Evolutionary conservation across 2,888 invertebrate species (phyloP).

Genomic region (Trichogramma dendrolimi): DNA sequence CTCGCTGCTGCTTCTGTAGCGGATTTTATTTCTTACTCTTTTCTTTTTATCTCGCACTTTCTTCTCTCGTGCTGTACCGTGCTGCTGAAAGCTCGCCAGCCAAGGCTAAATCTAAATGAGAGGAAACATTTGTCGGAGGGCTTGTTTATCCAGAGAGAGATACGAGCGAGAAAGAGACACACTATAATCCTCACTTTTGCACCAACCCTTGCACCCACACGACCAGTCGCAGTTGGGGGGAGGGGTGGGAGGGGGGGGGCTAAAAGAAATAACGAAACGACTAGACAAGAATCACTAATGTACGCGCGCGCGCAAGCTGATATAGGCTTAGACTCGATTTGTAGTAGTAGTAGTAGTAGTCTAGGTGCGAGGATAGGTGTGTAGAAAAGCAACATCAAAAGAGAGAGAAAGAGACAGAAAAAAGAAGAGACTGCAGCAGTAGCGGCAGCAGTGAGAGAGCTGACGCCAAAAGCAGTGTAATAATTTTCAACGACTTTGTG

Average conservation of each 20-base stretch:
- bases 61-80: background rate
- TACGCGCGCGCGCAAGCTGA: too few species aligned
- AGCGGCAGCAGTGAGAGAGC: constrained; percentile 25
- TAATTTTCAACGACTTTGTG: constrained; percentile 42
- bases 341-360: too few species aligned
- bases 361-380: too few species aligned
- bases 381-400: too few species aligned
- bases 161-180: background rate
- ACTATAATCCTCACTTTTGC: too few species aligned
- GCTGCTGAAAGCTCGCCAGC: background rate
- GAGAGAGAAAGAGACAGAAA: too few species aligned
- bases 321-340: too few species aligned
- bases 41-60: background rate
- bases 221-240: background rate
- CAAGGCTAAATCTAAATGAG: too few species aligned
- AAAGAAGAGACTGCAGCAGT: too few species aligned
- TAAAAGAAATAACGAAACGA: constrained; percentile 45
- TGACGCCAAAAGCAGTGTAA: constrained; percentile 42
- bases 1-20: constrained; percentile 5
- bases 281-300: too few species aligned
- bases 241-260: constrained; percentile 17
- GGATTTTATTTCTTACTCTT: background rate
- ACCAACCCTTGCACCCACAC: too few species aligned
- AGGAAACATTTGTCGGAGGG: constrained; percentile 14
- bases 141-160: constrained; percentile 10